Conservation (phyloP, 2,888 invertebrate genomes). For the Eupithecia vulgata region DNA sequence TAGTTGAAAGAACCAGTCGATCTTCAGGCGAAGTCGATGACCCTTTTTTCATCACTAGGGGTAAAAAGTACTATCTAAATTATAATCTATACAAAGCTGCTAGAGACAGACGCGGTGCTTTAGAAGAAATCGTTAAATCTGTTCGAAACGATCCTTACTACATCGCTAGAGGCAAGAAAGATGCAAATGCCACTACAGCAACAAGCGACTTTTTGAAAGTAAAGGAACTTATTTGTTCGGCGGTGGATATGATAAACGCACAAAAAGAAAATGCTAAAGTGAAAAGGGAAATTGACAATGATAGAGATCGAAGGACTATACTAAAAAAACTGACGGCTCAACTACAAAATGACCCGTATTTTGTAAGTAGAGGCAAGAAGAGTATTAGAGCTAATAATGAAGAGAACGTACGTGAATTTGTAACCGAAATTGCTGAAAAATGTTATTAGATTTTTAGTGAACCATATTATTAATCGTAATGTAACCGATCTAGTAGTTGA, state of each 20-base stretch:
- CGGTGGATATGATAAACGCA: constrained; percentile 59
- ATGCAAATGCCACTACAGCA: constrained; percentile 48
- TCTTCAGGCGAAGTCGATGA: constrained; percentile 70
- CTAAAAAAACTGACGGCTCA: constrained; percentile 75
- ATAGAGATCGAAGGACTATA: constrained; percentile 70
- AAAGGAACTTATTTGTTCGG: constrained; percentile 70
- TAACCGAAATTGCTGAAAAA: constrained; percentile 63
- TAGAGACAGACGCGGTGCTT: constrained; percentile 69
- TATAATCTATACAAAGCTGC: constrained; percentile 57
- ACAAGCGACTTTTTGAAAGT: constrained; percentile 59
- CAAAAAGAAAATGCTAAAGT: constrained; percentile 55
- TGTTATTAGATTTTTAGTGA: constrained; percentile 54
- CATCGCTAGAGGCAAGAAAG: constrained; percentile 82
- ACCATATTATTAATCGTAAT: constrained; percentile 6
- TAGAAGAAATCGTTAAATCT: constrained; percentile 76
- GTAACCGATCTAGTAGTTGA: background rate
- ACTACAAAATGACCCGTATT: constrained; percentile 76
- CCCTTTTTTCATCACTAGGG: constrained; percentile 72
- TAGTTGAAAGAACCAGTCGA: constrained; percentile 76
- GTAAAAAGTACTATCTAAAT: constrained; percentile 65
- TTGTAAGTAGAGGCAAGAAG: constrained; percentile 76
- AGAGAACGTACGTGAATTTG: constrained; percentile 61
- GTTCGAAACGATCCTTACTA: constrained; percentile 80
- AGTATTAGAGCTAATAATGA: constrained; percentile 49
- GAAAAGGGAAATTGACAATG: constrained; percentile 69